Conservation (phyloP, 1,140 invertebrate genomes). For the Lordiphosa mommai region DNA sequence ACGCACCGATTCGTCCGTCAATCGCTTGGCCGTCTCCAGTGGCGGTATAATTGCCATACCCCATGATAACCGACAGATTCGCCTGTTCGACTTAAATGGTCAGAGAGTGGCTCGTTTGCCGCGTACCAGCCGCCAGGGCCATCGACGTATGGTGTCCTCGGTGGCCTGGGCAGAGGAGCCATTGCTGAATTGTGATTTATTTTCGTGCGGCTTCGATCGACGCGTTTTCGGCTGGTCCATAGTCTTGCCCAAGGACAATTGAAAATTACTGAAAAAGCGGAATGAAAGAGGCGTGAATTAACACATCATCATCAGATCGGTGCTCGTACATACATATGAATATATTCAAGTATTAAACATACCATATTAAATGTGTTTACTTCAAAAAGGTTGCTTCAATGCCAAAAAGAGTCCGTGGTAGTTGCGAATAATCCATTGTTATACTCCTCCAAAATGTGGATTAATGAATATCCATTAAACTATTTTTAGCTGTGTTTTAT, state of each 20-base stretch:
- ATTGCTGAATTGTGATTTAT: conserved; percentile 88
- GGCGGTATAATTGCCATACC: conserved; percentile 96
- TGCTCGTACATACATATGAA: conserved; percentile 19
- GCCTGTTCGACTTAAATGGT: conserved; percentile 96
- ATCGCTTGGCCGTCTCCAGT: conserved; percentile 92
- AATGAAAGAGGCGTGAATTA: conserved; percentile 21
- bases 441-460: not conserved
- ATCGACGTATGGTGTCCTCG: conserved; percentile 96
- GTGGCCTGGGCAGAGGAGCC: conserved; percentile 95
- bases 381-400: conserved; percentile 37
- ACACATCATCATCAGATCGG: conserved; percentile 34
- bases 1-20: conserved; percentile 95
- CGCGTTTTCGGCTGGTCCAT: conserved; percentile 97
- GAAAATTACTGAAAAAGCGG: conserved; percentile 58
- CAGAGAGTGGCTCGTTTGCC: conserved; percentile 93
- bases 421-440: conserved; percentile 37
- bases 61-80: conserved; percentile 97
- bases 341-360: conserved; percentile 54
- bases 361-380: conserved; percentile 20
- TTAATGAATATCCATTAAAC: conserved; percentile 15
- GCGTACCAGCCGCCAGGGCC: conserved; percentile 93
- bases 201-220: conserved; percentile 97
- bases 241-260: conserved; percentile 77
- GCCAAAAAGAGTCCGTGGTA: conserved; percentile 42
- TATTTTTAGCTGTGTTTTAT: conserved; percentile 68